Evolutionary conservation across 2,888 invertebrate genomes (phyloP).

Genomic region (Germaria angustata): DNA sequence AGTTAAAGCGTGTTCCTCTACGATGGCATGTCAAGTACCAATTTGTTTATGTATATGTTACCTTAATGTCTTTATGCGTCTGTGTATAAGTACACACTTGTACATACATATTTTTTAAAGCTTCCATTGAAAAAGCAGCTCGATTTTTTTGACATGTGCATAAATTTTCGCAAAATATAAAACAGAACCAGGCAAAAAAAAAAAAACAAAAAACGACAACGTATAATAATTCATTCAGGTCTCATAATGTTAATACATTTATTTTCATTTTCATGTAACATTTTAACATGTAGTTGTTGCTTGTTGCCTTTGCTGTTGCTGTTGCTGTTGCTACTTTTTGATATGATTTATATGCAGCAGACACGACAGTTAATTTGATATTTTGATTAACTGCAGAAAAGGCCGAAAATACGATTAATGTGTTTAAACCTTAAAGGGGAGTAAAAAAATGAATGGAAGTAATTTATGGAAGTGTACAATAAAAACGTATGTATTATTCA

Average conservation of each 20-base stretch:
- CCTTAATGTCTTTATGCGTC: constrained; percentile 14
- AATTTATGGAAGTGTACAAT: background rate
- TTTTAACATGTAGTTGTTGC: constrained; percentile 64
- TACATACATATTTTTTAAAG: background rate
- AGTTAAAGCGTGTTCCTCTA: background rate
- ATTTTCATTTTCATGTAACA: constrained; percentile 65
- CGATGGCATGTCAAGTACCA: constrained; percentile 41
- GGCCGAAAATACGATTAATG: constrained; percentile 66
- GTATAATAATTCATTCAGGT: constrained; percentile 64
- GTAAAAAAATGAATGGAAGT: constrained; percentile 24
- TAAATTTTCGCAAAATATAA: constrained; percentile 70
- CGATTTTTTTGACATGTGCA: constrained; percentile 71
- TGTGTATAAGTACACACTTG: background rate
- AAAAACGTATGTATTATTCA: background rate
- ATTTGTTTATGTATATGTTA: constrained; percentile 43
- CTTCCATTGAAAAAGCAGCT: constrained; percentile 43
- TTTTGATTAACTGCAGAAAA: constrained; percentile 80
- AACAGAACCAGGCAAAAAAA: constrained; percentile 58
- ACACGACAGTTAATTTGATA: constrained; percentile 81
- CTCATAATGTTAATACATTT: constrained; percentile 66
- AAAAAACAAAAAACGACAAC: constrained; percentile 55
- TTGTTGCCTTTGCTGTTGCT: constrained; percentile 29
- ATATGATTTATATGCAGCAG: constrained; percentile 79
- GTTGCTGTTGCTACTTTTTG: constrained; percentile 53
- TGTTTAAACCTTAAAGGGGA: constrained; percentile 53